Evolutionary conservation across 2,113 vertebrate species (phyloP).

Genomic region (Cynopterus brachyotis): DNA sequence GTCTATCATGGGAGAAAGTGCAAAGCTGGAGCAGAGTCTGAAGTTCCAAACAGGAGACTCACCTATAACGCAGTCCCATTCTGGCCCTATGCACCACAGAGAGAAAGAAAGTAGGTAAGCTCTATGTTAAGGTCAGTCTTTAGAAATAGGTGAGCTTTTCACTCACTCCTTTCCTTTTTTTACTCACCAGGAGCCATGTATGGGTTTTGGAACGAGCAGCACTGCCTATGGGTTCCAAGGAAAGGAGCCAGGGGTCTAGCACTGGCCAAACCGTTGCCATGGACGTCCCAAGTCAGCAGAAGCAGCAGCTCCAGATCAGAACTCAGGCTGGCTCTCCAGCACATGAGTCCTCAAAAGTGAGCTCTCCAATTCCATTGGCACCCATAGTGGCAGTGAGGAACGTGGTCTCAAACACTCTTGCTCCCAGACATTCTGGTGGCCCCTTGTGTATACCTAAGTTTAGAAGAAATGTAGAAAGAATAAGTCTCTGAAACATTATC

Average conservation of each 20-base stretch:
- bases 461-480: background rate
- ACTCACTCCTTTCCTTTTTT: background rate
- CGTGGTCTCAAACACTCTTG: background rate
- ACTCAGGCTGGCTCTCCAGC: background rate
- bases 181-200: background rate
- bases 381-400: background rate
- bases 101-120: background rate
- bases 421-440: background rate
- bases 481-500: background rate
- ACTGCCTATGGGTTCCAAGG: background rate
- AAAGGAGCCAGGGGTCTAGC: background rate
- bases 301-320: background rate
- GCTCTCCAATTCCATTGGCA: background rate
- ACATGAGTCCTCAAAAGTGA: background rate
- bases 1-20: background rate
- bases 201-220: background rate
- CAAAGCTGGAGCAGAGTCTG: background rate
- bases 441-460: background rate
- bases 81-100: too few species aligned
- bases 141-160: background rate
- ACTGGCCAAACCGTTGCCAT: background rate
- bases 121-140: background rate
- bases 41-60: background rate
- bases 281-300: background rate
- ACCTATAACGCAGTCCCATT: background rate